A percentile compares a stretch with the other conserved stretches of the same genome.
phyloP scores from a whole-genome alignment of 2,113 vertebrate genomes.

The Gadus macrocephalus region DNA sequence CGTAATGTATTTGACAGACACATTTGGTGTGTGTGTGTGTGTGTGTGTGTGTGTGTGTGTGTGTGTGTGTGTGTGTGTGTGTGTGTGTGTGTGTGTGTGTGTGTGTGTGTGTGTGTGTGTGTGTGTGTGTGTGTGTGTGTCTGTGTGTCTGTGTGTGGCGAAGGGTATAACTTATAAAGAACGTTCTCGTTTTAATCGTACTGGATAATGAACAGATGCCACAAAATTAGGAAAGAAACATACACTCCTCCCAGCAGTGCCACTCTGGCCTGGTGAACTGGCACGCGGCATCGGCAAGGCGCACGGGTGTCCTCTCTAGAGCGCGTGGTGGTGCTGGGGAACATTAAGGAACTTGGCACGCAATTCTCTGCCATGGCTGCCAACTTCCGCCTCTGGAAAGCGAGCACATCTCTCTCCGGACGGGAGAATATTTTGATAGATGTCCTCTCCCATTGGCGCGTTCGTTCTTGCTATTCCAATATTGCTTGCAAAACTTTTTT shows the following conservation, averaged over 20 bases:
- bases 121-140: not conserved
- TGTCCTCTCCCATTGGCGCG: conserved; percentile 55
- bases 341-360: conserved; percentile 76
- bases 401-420: conserved; percentile 39
- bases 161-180: conserved; percentile 53
- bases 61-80: not conserved
- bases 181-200: conserved; percentile 65
- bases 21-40: too few relatives aligned
- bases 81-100: conserved; percentile 7
- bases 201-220: conserved; percentile 77
- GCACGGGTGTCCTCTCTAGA: conserved; percentile 67
- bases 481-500: conserved; percentile 1
- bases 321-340: conserved; percentile 70
- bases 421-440: conserved; percentile 63
- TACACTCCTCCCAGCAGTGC: conserved; percentile 72
- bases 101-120: too few relatives aligned
- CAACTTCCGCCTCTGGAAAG: conserved; percentile 53
- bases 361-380: conserved; percentile 51
- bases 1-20: too few relatives aligned
- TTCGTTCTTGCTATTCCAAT: conserved; percentile 27
- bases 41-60: too few relatives aligned
- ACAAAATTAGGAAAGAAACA: conserved; percentile 75
- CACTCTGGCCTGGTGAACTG: conserved; percentile 72
- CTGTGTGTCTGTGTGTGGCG: not conserved
- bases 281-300: conserved; percentile 53